phyloP scores from a whole-genome alignment of 2,888 invertebrate species.

The Lottia scabra region DNA sequence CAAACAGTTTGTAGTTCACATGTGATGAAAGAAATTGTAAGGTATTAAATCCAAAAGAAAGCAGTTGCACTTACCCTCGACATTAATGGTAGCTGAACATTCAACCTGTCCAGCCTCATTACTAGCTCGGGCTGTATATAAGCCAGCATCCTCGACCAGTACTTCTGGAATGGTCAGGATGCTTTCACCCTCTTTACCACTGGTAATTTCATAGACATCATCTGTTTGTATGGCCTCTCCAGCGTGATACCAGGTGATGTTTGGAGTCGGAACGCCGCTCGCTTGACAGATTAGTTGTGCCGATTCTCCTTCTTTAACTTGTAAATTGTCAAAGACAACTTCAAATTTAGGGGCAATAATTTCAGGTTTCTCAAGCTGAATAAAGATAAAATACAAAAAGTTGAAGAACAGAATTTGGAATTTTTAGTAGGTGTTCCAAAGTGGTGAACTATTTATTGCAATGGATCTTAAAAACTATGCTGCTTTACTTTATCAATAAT shows the following conservation, averaged over 20 bases:
- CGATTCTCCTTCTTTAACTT: conserved; percentile 59
- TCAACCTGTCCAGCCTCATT: conserved; percentile 82
- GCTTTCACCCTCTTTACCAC: conserved; percentile 50
- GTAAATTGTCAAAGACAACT: conserved; percentile 48
- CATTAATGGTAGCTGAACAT: conserved; percentile 82
- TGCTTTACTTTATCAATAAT: too few relatives aligned
- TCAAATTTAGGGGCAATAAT: conserved; percentile 51
- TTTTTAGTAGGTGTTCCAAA: too few relatives aligned
- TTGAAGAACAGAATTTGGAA: too few relatives aligned
- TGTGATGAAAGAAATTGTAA: too few relatives aligned
- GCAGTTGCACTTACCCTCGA: conserved; percentile 59
- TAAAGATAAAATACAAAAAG: background rate
- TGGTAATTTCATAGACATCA: conserved; percentile 75
- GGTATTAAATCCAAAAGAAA: background rate
- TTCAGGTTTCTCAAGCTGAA: conserved; percentile 38
- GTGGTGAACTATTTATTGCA: too few relatives aligned
- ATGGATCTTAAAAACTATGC: too few relatives aligned
- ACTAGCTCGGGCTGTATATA: conserved; percentile 82
- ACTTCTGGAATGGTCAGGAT: conserved; percentile 77
- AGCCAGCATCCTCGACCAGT: conserved; percentile 79
- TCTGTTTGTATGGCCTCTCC: conserved; percentile 74
- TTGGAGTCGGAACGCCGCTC: conserved; percentile 67
- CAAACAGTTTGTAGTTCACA: too few relatives aligned
- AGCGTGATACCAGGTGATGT: conserved; percentile 86
- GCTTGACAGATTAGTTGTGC: conserved; percentile 64